phyloP scores from a whole-genome alignment of 1,140 invertebrate genomes.

The Drosophila eugracilis region DNA sequence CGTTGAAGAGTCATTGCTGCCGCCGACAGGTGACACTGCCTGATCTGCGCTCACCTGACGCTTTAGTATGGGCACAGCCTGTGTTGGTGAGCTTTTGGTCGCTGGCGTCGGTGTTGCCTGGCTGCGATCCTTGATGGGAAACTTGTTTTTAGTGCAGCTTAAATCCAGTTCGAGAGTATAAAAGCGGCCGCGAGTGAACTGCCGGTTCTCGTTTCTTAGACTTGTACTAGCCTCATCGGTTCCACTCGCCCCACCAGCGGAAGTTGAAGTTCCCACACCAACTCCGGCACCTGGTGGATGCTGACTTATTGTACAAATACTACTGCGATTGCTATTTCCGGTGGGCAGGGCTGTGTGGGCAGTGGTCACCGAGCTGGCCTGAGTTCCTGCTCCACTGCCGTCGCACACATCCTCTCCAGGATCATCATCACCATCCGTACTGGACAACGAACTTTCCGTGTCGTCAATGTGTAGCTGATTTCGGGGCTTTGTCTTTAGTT shows the following conservation, averaged over 20 bases:
- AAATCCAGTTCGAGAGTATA: conserved; percentile 80
- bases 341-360: conserved; percentile 26
- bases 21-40: not conserved
- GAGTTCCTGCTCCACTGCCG: conserved; percentile 27
- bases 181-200: conserved; percentile 71
- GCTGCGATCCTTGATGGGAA: conserved; percentile 82
- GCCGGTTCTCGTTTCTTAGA: conserved; percentile 68
- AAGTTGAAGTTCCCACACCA: not conserved
- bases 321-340: conserved; percentile 54
- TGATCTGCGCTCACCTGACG: conserved; percentile 31
- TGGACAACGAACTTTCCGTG: conserved; percentile 20
- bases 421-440: conserved; percentile 32
- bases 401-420: conserved; percentile 59
- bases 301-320: conserved; percentile 51
- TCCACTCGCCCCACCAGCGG: conserved; percentile 6
- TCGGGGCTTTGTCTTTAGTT: not conserved
- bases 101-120: conserved; percentile 23
- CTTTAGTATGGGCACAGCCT: conserved; percentile 1
- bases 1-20: not conserved
- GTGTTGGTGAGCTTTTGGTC: not conserved
- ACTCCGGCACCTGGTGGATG: conserved; percentile 5
- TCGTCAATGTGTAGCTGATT: conserved; percentile 55
- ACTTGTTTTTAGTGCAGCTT: conserved; percentile 84
- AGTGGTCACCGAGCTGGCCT: conserved; percentile 19
- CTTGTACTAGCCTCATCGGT: conserved; percentile 4